These are phyloP conservation scores for Ylistrum balloti DNA, from an alignment of 1,140 invertebrate species.

Conservation along the genomic window DNA sequence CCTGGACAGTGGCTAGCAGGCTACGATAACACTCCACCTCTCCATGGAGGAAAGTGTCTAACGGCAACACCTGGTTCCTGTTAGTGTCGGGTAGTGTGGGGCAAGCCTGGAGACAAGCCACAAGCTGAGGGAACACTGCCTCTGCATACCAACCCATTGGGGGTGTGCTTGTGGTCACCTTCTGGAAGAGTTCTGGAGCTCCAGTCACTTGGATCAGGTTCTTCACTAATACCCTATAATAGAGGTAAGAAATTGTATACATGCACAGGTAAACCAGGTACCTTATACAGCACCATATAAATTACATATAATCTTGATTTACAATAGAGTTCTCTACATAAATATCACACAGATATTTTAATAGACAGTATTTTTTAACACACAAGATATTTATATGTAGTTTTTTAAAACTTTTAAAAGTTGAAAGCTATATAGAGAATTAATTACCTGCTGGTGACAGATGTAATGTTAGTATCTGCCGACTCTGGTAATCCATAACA, in stretches of 20 bases:
- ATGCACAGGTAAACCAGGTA: no score
- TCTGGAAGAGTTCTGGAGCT: slow-evolving; percentile 75
- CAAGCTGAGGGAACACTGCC: slow-evolving; percentile 64
- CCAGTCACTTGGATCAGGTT: slow-evolving; percentile 78
- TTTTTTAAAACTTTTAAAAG: no score
- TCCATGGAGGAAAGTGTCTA: slow-evolving; percentile 75
- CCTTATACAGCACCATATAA: no score
- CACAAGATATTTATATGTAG: no score
- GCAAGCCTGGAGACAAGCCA: slow-evolving; percentile 65
- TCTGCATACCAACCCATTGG: slow-evolving; percentile 56
- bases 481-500: slow-evolving; percentile 70
- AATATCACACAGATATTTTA: no score
- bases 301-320: no score
- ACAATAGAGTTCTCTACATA: no score
- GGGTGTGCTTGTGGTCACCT: slow-evolving; percentile 60
- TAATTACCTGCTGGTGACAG: slow-evolving; percentile 72
- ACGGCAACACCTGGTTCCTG: slow-evolving; percentile 73
- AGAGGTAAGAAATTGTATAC: no score
- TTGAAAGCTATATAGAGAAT: no score
- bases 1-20: slow-evolving; percentile 66
- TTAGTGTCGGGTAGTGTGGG: slow-evolving; percentile 71
- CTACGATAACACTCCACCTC: slow-evolving; percentile 73
- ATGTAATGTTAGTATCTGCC: slow-evolving; percentile 65
- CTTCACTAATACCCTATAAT: slow-evolving; percentile 71
- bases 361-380: no score